Conservation (phyloP, 1,140 invertebrate genomes). For the Pseudomyrmex dendroicus region DNA sequence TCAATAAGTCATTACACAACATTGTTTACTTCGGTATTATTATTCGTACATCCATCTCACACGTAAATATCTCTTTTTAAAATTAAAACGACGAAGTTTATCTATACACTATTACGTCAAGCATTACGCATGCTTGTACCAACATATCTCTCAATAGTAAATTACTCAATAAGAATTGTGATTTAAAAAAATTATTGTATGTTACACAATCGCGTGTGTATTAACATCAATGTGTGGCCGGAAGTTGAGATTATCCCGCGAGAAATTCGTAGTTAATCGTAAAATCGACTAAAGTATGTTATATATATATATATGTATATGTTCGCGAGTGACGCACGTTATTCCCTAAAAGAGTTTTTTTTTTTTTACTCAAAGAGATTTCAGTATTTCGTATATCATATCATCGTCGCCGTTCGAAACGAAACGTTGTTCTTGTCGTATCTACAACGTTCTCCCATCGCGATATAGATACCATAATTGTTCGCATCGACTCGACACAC, state of each 20-base stretch:
- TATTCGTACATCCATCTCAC: constrained; percentile 57
- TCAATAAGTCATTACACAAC: constrained; percentile 28
- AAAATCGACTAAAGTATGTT: background rate
- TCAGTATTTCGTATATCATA: constrained; percentile 15
- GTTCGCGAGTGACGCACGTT: background rate
- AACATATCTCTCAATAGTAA: background rate
- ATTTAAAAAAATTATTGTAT: constrained; percentile 32
- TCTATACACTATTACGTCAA: constrained; percentile 2
- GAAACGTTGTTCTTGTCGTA: background rate
- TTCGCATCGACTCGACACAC: constrained; percentile 32
- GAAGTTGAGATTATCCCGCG: constrained; percentile 15
- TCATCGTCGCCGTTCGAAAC: constrained; percentile 6
- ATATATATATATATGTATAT: too few species aligned
- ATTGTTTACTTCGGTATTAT: background rate
- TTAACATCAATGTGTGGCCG: constrained; percentile 12
- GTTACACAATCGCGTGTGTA: background rate
- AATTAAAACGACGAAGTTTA: constrained; percentile 47
- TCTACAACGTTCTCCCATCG: constrained; percentile 3
- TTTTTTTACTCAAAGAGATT: background rate
- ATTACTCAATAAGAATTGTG: background rate
- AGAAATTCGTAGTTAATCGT: constrained; percentile 1
- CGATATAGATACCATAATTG: constrained; percentile 27
- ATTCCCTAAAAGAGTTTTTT: background rate
- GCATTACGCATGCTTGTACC: background rate
- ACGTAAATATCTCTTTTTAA: constrained; percentile 16